Conservation (phyloP, 2,888 invertebrate genomes). For the Tiliacea citrago region DNA sequence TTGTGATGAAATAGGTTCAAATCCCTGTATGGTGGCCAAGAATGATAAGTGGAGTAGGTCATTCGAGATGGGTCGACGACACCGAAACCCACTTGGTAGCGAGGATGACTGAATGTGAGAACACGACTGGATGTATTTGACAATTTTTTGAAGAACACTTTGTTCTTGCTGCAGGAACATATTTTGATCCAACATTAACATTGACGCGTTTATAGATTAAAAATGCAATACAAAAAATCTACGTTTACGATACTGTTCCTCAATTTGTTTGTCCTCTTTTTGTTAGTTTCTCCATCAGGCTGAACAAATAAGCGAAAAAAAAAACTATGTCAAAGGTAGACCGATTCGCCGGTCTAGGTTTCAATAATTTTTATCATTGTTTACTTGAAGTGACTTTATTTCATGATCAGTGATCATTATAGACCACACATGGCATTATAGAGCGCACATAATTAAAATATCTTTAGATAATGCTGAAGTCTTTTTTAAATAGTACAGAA, state of each 20-base stretch:
- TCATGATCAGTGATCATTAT: no score
- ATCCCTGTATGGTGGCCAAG: conserved; percentile 55
- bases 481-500: conserved; percentile 11
- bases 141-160: conserved; percentile 2
- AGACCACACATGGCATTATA: no score
- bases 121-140: conserved; percentile 6
- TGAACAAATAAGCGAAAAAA: background rate
- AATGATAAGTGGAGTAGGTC: conserved; percentile 62
- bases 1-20: conserved; percentile 50
- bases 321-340: conserved; percentile 8
- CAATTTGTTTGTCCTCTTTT: conserved; percentile 7
- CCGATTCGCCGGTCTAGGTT: background rate
- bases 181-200: conserved; percentile 12
- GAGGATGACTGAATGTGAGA: conserved; percentile 22
- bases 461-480: conserved; percentile 11
- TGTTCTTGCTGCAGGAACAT: background rate
- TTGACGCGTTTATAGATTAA: conserved; percentile 18
- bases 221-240: conserved; percentile 4
- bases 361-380: background rate
- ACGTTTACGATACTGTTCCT: background rate
- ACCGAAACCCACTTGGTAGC: conserved; percentile 39
- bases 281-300: background rate
- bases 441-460: background rate
- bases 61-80: conserved; percentile 53
- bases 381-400: conserved; percentile 10